A percentile compares a stretch with the other conserved stretches of the same genome.
Evolutionary conservation across 2,888 invertebrate genomes (phyloP).

Genomic region (Pimpla rufipes): DNA sequence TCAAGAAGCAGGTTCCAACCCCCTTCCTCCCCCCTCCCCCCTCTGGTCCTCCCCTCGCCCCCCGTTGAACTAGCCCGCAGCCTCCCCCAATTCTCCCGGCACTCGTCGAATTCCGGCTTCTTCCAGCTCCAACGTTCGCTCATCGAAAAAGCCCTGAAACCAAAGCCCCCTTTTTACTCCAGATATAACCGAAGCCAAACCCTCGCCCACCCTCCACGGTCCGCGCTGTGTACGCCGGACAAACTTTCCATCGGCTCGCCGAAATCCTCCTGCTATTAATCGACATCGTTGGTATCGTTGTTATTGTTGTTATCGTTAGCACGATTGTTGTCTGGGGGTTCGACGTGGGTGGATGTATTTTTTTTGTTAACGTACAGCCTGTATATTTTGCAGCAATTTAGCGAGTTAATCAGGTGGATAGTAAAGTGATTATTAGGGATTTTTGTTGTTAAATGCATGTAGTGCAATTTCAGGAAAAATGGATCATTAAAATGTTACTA

Average conservation of each 20-base stretch:
- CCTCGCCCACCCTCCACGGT: constrained; percentile 49
- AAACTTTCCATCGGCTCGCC: constrained; percentile 76
- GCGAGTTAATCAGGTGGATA: not conserved
- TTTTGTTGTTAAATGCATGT: not conserved
- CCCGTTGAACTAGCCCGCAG: constrained; percentile 40
- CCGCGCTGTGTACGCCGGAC: constrained; percentile 76
- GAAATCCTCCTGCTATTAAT: constrained; percentile 63
- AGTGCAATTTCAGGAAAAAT: no score
- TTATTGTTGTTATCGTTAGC: constrained; percentile 44
- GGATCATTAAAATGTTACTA: no score
- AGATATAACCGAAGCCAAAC: constrained; percentile 20
- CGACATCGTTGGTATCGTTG: constrained; percentile 47
- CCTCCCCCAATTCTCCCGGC: constrained; percentile 21
- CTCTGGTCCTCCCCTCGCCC: constrained; percentile 30
- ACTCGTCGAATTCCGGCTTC: constrained; percentile 55
- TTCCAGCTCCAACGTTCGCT: constrained; percentile 28
- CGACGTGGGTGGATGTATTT: not conserved
- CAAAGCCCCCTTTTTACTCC: constrained; percentile 29
- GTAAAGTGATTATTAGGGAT: not conserved
- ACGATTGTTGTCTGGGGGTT: constrained; percentile 27
- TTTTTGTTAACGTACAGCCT: not conserved
- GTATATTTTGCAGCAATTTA: not conserved
- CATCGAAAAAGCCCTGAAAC: constrained; percentile 51
- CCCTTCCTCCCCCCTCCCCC: constrained; percentile 59
- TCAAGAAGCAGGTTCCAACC: constrained; percentile 74